Conservation (phyloP, 2,888 invertebrate species). For the Acleris sparsana region DNA sequence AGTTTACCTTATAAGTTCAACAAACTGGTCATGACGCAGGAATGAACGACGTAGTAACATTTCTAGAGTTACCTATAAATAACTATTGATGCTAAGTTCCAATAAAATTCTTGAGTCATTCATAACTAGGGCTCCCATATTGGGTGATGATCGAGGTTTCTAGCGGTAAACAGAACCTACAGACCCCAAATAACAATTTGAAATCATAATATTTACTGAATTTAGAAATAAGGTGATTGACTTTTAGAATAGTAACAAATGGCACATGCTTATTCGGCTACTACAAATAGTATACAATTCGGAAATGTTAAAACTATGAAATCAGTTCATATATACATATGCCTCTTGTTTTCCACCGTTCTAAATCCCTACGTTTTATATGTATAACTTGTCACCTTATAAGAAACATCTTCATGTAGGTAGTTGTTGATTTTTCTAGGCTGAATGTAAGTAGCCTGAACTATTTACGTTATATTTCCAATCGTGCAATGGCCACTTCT, state of each 20-base stretch:
- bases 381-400: background rate
- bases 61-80: slow-evolving; percentile 8
- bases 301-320: too few relatives aligned
- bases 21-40: slow-evolving; percentile 13
- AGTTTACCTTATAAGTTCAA: slow-evolving; percentile 2
- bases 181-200: background rate
- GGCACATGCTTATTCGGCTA: too few relatives aligned
- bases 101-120: slow-evolving; percentile 5
- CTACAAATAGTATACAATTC: too few relatives aligned
- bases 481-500: too few relatives aligned
- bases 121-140: slow-evolving; percentile 8
- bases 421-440: too few relatives aligned
- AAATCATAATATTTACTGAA: slow-evolving; percentile 9
- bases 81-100: slow-evolving; percentile 4
- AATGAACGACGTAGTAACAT: slow-evolving; percentile 1
- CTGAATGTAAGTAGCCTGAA: background rate
- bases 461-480: too few relatives aligned
- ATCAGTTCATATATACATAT: too few relatives aligned
- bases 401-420: background rate
- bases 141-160: slow-evolving; percentile 3
- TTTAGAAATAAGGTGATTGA: background rate
- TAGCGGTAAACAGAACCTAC: background rate
- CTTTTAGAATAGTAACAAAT: too few relatives aligned
- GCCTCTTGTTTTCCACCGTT: too few relatives aligned
- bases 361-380: too few relatives aligned